Conservation (phyloP, 2,113 vertebrate species). For the Copsychus sechellarum region DNA sequence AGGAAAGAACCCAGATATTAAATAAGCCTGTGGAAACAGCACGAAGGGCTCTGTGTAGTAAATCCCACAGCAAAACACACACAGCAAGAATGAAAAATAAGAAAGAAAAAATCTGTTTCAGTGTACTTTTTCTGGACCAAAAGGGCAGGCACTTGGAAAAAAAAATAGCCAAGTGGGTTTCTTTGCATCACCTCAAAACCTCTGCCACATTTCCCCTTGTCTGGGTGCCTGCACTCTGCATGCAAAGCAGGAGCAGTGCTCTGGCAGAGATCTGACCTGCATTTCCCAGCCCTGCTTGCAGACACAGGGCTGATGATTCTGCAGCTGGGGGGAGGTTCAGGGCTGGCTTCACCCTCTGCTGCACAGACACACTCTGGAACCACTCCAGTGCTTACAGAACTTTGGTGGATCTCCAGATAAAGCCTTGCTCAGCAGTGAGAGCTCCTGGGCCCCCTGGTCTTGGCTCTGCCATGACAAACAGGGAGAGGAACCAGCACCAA, state of each 20-base stretch:
- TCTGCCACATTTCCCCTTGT: neutral
- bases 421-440: rapidly evolving
- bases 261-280: neutral
- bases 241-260: neutral
- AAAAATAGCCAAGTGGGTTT: neutral
- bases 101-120: neutral
- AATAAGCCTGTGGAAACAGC: neutral
- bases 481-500: neutral
- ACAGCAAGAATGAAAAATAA: neutral
- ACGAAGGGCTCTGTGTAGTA: neutral
- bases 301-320: neutral
- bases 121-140: neutral
- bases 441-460: rapidly evolving
- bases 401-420: neutral
- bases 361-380: neutral
- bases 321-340: neutral
- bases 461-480: rapidly evolving
- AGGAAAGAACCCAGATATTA: neutral
- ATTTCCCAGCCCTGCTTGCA: neutral
- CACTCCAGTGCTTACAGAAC: rapidly evolving
- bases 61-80: neutral
- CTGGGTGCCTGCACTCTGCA: neutral
- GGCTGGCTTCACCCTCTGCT: neutral
- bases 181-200: neutral
- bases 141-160: neutral